Percentiles rank a stretch among this genome's conserved stretches.
Evolutionary conservation across 2,797 vertebrate genomes (phyloP).

Genomic region (Bradypodion ventrale): DNA sequence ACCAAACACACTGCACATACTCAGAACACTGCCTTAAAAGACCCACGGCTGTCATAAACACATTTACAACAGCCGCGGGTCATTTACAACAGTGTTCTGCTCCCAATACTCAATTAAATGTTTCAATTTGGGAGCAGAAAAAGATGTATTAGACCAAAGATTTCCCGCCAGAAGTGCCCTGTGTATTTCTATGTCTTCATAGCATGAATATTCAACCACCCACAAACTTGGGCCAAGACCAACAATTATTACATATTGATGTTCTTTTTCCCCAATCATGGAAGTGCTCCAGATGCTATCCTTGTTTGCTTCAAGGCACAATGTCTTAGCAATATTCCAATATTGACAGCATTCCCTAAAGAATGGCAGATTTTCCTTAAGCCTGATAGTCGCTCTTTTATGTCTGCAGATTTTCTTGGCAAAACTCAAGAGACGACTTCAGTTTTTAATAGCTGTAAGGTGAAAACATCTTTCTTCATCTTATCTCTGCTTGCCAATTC

Average conservation of each 20-base stretch:
- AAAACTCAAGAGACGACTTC: conserved; percentile 41
- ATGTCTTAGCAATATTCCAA: conserved; percentile 25
- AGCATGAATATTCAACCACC: conserved; percentile 16
- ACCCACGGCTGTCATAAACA: too few species aligned
- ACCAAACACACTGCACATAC: too few species aligned
- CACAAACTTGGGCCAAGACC: neutral
- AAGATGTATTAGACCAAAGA: neutral
- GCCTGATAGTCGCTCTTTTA: conserved; percentile 3
- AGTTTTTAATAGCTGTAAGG: conserved; percentile 36
- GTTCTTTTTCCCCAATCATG: neutral
- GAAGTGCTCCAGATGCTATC: conserved; percentile 7
- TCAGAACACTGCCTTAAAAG: too few species aligned
- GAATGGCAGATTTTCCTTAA: neutral
- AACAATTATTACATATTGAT: conserved; percentile 9
- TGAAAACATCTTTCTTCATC: conserved; percentile 27
- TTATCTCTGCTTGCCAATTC: conserved; percentile 29
- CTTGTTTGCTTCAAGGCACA: conserved; percentile 26
- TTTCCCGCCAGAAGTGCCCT: neutral
- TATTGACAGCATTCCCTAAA: conserved; percentile 35
- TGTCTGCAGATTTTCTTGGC: conserved; percentile 39
- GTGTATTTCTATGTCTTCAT: neutral
- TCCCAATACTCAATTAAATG: too few species aligned
- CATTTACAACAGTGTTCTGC: too few species aligned
- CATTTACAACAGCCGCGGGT: too few species aligned
- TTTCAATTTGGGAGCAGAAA: too few species aligned